Evolutionary conservation across 2,888 invertebrate species (phyloP).

Genomic region (Caradrina clavipalpis): DNA sequence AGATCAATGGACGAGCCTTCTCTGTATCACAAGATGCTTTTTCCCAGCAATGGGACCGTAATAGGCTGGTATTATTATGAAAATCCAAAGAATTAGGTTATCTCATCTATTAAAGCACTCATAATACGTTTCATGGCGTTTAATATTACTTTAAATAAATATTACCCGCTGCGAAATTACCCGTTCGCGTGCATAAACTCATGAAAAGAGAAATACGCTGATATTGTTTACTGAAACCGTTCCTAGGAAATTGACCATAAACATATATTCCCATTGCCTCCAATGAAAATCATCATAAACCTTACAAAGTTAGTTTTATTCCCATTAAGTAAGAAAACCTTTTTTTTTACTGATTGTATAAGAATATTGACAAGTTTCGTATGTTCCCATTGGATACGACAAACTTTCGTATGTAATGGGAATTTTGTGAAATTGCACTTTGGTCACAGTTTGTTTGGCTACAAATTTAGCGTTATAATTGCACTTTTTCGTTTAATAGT

Average conservation of each 20-base stretch:
- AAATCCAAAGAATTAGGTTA: conserved; percentile 1
- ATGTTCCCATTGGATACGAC: conserved; percentile 11
- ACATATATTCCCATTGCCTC: conserved; percentile 22
- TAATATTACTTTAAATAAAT: conserved; percentile 40
- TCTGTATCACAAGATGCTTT: too few species aligned
- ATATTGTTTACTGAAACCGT: conserved; percentile 24
- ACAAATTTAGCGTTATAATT: conserved; percentile 6
- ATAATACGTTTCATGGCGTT: conserved; percentile 12
- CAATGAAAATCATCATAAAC: conserved; percentile 19
- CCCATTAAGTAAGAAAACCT: background rate
- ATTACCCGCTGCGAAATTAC: conserved; percentile 44
- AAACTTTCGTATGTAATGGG: conserved; percentile 24
- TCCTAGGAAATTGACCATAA: conserved; percentile 32
- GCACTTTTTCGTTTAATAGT: conserved; percentile 8
- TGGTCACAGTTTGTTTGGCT: conserved; percentile 8
- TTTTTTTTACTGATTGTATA: background rate
- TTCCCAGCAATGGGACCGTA: too few species aligned
- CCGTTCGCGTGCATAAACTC: conserved; percentile 49
- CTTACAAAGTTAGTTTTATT: conserved; percentile 16
- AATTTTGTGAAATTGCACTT: conserved; percentile 16
- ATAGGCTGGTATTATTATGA: too few species aligned
- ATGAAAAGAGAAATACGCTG: conserved; percentile 31
- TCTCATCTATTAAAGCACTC: conserved; percentile 14
- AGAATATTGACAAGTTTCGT: background rate
- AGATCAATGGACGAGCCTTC: too few species aligned